Conservation (phyloP, 2,888 invertebrate species). For the Trypoxylon attenuatum region DNA sequence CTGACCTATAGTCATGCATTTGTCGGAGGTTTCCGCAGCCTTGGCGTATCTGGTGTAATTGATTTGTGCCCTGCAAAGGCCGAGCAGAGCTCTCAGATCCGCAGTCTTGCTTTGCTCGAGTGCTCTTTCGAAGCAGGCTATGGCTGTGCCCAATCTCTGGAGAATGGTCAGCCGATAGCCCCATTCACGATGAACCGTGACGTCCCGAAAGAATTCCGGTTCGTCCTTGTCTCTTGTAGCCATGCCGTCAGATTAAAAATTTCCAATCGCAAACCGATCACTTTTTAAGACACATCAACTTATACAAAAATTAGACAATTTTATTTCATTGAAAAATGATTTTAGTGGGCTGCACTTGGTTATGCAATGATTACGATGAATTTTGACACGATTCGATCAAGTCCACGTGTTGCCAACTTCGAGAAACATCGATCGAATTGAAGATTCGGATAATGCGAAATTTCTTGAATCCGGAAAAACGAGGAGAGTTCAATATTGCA, state of each 20-base stretch:
- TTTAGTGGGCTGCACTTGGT: too few relatives aligned
- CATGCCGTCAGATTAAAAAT: constrained; percentile 16
- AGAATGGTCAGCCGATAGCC: constrained; percentile 54
- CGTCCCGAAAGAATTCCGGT: constrained; percentile 49
- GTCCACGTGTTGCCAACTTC: too few relatives aligned
- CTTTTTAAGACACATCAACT: too few relatives aligned
- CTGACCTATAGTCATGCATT: constrained; percentile 62
- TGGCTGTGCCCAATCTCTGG: constrained; percentile 48
- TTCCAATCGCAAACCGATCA: too few relatives aligned
- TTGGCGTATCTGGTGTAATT: constrained; percentile 55
- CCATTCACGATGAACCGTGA: constrained; percentile 66
- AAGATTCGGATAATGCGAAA: too few relatives aligned
- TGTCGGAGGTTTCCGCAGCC: constrained; percentile 55
- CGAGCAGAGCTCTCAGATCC: constrained; percentile 58
- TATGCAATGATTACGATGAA: too few relatives aligned
- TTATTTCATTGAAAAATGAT: too few relatives aligned
- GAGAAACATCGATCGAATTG: too few relatives aligned
- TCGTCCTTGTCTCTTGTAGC: constrained; percentile 33
- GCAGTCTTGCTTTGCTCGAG: constrained; percentile 45
- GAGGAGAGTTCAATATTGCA: too few relatives aligned
- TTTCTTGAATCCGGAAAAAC: too few relatives aligned
- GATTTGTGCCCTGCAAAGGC: constrained; percentile 57
- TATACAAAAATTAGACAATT: too few relatives aligned
- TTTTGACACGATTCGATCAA: too few relatives aligned
- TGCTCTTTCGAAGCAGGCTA: constrained; percentile 60